Conservation (phyloP, 2,113 vertebrate species). For the Cynopterus brachyotis region DNA sequence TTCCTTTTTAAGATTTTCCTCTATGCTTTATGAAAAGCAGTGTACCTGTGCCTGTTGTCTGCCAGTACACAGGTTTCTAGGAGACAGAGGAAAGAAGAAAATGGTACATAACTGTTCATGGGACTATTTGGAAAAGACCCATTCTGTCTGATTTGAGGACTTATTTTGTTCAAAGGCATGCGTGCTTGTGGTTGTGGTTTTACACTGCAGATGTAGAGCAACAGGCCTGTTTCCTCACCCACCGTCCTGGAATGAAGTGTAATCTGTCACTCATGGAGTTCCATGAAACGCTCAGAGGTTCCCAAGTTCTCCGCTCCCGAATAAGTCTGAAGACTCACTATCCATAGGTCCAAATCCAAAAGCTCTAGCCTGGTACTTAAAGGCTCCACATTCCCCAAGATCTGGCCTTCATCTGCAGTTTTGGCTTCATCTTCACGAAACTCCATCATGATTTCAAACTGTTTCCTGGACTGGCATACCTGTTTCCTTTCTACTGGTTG, state of each 20-base stretch:
- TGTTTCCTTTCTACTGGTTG: not conserved
- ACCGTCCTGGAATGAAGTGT: not conserved
- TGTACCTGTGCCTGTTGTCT: not conserved
- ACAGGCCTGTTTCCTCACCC: not conserved
- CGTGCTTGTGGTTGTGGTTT: not conserved
- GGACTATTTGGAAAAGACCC: not conserved
- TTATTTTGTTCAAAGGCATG: not conserved
- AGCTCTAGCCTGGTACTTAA: not conserved
- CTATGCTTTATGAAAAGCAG: not conserved
- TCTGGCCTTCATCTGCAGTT: not conserved
- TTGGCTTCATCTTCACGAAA: not conserved
- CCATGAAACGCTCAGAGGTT: not conserved
- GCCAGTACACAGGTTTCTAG: not conserved
- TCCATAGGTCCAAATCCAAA: not conserved
- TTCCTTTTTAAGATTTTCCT: not conserved
- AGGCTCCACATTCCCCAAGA: not conserved
- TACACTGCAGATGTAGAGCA: not conserved
- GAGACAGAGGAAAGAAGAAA: not conserved
- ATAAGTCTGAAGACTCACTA: not conserved
- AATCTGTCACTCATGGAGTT: not conserved
- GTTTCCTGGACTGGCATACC: not conserved
- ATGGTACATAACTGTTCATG: accelerated
- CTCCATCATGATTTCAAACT: not conserved
- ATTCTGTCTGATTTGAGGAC: not conserved
- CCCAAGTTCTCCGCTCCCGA: not conserved